phyloP scores from a whole-genome alignment of 2,113 vertebrate genomes.

The Puma concolor region DNA sequence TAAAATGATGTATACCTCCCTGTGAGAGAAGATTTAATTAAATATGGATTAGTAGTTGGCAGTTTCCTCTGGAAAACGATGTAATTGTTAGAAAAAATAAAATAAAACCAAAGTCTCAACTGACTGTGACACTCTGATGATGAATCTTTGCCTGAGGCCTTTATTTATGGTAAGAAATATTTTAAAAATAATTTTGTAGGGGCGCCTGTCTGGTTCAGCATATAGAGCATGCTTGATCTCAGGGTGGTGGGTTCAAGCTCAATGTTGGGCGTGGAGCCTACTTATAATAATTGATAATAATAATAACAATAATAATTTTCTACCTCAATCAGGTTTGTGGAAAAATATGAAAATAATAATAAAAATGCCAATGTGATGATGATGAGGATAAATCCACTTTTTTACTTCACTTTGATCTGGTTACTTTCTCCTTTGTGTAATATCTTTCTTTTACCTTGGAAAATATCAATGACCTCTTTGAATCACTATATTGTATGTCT shows the following conservation, averaged over 20 bases:
- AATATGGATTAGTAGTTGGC: constrained; percentile 11
- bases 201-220: too few relatives aligned
- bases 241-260: too few relatives aligned
- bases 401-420: background rate
- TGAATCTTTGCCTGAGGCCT: background rate
- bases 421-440: background rate
- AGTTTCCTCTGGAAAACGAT: background rate
- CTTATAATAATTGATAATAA: too few relatives aligned
- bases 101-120: background rate
- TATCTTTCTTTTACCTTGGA: background rate
- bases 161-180: background rate
- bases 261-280: too few relatives aligned
- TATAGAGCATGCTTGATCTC: too few relatives aligned
- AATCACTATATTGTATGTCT: too few relatives aligned
- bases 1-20: background rate
- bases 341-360: background rate
- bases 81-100: background rate
- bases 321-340: background rate
- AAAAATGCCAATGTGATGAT: background rate
- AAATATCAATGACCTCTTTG: background rate
- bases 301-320: background rate
- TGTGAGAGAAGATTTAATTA: constrained; percentile 26
- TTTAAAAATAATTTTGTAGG: background rate
- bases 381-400: background rate
- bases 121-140: background rate